Conservation (phyloP, 2,888 invertebrate genomes). For the Chrysodeixis includens region DNA sequence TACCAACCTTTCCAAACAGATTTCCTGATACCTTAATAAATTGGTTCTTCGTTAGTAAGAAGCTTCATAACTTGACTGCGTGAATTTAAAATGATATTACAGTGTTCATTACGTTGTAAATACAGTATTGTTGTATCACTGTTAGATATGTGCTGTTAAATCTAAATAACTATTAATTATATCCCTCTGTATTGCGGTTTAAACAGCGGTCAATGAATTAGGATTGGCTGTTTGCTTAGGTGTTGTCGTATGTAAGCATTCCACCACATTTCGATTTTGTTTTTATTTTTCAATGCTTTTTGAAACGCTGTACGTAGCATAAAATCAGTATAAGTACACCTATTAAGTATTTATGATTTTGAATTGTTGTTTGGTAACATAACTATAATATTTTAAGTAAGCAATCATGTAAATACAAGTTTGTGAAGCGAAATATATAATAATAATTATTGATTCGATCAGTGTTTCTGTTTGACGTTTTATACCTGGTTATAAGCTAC, state of each 20-base stretch:
- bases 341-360: constrained; percentile 78
- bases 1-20: constrained; percentile 9
- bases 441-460: constrained; percentile 77
- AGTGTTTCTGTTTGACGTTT: constrained; percentile 43
- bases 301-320: constrained; percentile 64
- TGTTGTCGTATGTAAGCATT: constrained; percentile 82
- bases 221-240: constrained; percentile 64
- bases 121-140: constrained; percentile 76
- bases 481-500: no score
- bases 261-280: constrained; percentile 71
- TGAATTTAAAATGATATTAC: constrained; percentile 77
- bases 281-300: constrained; percentile 69
- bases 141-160: constrained; percentile 61
- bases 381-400: constrained; percentile 82
- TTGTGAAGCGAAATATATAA: constrained; percentile 84
- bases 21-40: not conserved
- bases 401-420: constrained; percentile 88
- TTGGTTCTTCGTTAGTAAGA: constrained; percentile 18
- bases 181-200: constrained; percentile 29
- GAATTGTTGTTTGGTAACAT: constrained; percentile 80
- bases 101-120: constrained; percentile 82
- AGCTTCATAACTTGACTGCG: constrained; percentile 71
- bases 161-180: constrained; percentile 13
- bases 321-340: constrained; percentile 82
- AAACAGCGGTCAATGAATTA: constrained; percentile 34